phyloP scores from a whole-genome alignment of 2,888 invertebrate genomes.

The Drosophila putrida region DNA sequence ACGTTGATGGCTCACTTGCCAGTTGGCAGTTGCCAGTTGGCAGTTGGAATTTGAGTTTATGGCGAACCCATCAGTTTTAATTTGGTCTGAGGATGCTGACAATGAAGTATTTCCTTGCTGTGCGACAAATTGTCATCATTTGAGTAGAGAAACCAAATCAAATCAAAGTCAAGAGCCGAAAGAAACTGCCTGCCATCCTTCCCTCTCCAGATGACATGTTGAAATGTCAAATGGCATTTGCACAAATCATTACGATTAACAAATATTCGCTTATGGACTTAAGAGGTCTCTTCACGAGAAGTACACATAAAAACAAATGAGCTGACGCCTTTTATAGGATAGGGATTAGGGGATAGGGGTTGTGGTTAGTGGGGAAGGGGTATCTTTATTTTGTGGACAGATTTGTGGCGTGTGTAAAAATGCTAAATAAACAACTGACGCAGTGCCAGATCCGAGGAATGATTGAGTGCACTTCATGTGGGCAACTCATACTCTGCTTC shows the following conservation, averaged over 20 bases:
- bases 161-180: conserved; percentile 58
- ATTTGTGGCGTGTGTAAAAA: conserved; percentile 68
- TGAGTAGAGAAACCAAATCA: conserved; percentile 21
- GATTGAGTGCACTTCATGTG: conserved; percentile 60
- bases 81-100: conserved; percentile 47
- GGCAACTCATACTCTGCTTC: conserved; percentile 1
- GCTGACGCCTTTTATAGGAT: conserved; percentile 22
- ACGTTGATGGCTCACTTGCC: conserved; percentile 74
- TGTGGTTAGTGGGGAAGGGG: not conserved
- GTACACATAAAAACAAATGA: conserved; percentile 52
- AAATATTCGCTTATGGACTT: conserved; percentile 51
- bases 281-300: conserved; percentile 34
- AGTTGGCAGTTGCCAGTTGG: conserved; percentile 40
- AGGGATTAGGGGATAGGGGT: conserved; percentile 1
- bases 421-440: conserved; percentile 58
- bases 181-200: conserved; percentile 4
- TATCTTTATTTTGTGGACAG: conserved; percentile 48
- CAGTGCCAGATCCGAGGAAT: conserved; percentile 30
- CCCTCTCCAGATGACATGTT: conserved; percentile 38
- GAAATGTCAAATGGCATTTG: conserved; percentile 76
- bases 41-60: conserved; percentile 8
- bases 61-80: conserved; percentile 56
- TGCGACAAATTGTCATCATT: conserved; percentile 28
- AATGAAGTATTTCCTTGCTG: conserved; percentile 62
- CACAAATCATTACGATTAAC: conserved; percentile 80